phyloP scores from a whole-genome alignment of 2,113 vertebrate genomes.

The Salvelinus alpinus region DNA sequence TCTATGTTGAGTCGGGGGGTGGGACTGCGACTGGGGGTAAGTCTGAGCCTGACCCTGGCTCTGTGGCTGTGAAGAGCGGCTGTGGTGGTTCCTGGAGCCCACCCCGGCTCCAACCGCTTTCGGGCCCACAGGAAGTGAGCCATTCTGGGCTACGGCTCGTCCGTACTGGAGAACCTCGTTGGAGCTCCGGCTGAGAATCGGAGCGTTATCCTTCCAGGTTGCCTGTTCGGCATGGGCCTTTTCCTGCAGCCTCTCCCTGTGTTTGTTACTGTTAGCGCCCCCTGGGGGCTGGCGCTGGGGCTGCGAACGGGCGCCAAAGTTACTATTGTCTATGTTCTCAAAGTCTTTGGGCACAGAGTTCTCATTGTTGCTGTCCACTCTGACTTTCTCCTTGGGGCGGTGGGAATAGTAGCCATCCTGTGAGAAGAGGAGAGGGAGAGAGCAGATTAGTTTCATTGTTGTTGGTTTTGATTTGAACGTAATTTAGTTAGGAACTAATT shows the following conservation, averaged over 20 bases:
- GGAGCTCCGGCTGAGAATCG: slow-evolving; percentile 73
- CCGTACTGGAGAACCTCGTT: slow-evolving; percentile 76
- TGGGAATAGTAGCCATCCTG: slow-evolving; percentile 95
- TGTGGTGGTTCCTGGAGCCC: slow-evolving; percentile 62
- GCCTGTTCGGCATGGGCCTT: slow-evolving; percentile 78
- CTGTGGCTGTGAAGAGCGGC: slow-evolving; percentile 40
- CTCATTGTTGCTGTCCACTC: slow-evolving; percentile 97
- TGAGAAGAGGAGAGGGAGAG: slow-evolving; percentile 34
- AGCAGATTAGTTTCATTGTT: too few species aligned
- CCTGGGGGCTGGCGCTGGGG: slow-evolving; percentile 80
- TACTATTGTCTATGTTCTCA: slow-evolving; percentile 97
- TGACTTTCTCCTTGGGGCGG: slow-evolving; percentile 88
- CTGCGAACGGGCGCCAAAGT: slow-evolving; percentile 90
- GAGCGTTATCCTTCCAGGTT: slow-evolving; percentile 69
- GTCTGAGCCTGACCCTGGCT: background rate
- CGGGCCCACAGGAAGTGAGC: slow-evolving; percentile 38
- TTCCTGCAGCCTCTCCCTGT: slow-evolving; percentile 78
- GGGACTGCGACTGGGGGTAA: slow-evolving; percentile 25
- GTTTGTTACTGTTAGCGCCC: slow-evolving; percentile 70
- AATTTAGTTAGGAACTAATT: too few species aligned
- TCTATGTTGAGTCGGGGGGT: slow-evolving; percentile 52
- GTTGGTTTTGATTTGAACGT: too few species aligned
- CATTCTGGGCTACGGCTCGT: slow-evolving; percentile 42
- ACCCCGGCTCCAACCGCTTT: slow-evolving; percentile 6
- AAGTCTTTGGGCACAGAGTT: slow-evolving; percentile 99